Evolutionary conservation across 2,888 invertebrate genomes (phyloP).

Genomic region (Thera obeliscata): DNA sequence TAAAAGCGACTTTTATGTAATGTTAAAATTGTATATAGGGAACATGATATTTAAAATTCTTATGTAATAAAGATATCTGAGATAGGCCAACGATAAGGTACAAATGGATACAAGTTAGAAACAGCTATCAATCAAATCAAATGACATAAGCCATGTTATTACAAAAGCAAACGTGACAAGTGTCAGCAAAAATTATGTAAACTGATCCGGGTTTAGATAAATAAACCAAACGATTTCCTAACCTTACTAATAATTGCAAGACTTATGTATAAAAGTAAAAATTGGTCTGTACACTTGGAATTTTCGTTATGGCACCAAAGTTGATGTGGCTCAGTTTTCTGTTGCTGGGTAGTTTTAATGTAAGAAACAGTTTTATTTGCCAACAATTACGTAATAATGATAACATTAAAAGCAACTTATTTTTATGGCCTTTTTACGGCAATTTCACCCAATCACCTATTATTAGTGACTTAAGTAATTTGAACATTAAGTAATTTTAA

Average conservation of each 20-base stretch:
- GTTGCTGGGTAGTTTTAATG: conserved; percentile 54
- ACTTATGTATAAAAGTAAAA: conserved; percentile 51
- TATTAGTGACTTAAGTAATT: too few relatives aligned
- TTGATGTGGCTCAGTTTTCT: conserved; percentile 54
- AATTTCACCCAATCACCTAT: too few relatives aligned
- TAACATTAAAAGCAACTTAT: too few relatives aligned
- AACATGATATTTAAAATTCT: too few relatives aligned
- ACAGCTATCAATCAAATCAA: conserved; percentile 7
- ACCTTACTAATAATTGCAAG: conserved; percentile 39
- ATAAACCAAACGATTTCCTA: conserved; percentile 33
- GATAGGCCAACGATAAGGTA: too few relatives aligned
- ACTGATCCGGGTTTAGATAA: conserved; percentile 44
- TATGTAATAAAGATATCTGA: too few relatives aligned
- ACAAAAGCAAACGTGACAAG: conserved; percentile 50
- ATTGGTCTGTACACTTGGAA: conserved; percentile 39
- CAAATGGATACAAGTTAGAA: not conserved
- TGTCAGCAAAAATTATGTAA: conserved; percentile 23
- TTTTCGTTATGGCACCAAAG: conserved; percentile 53
- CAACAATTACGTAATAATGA: too few relatives aligned
- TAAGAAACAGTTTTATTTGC: conserved; percentile 46
- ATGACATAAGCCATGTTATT: conserved; percentile 15
- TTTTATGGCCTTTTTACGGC: too few relatives aligned
- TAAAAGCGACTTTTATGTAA: too few relatives aligned
- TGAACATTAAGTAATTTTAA: not conserved
- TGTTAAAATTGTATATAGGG: too few relatives aligned